Evolutionary conservation across 1,140 invertebrate genomes (phyloP).

Genomic region (Thalassaphorura encarpata): DNA sequence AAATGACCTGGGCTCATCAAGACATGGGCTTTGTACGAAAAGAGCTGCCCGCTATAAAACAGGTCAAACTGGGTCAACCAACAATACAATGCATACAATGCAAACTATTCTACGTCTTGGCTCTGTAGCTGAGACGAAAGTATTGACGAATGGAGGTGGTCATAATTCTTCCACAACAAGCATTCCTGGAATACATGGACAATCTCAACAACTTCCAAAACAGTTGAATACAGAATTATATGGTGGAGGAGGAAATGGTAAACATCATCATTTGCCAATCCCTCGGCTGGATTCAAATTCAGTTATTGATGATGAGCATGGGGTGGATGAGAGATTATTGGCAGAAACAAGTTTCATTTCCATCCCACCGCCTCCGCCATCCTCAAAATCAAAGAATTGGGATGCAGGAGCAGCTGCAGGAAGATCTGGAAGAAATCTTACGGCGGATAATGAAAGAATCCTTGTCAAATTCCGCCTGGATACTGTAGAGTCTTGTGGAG

Average conservation of each 20-base stretch:
- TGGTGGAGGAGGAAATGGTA: no score
- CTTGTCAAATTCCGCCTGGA: no score
- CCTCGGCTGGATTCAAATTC: no score
- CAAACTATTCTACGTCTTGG: slow-evolving; percentile 29
- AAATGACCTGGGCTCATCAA: slow-evolving; percentile 1
- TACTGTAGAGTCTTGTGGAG: no score
- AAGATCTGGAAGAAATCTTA: no score
- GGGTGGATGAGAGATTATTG: not conserved
- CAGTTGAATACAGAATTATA: no score
- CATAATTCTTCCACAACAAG: no score
- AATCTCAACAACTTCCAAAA: no score
- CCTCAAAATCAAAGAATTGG: not conserved
- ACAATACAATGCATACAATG: slow-evolving; percentile 31
- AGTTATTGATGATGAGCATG: not conserved
- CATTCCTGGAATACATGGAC: no score
- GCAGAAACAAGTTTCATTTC: slow-evolving; percentile 26
- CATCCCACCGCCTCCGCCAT: not conserved
- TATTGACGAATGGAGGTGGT: slow-evolving; percentile 13
- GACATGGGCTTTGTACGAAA: slow-evolving; percentile 31
- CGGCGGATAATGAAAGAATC: no score
- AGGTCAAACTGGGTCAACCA: slow-evolving; percentile 22
- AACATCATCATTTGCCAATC: no score
- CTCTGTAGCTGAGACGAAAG: slow-evolving; percentile 24
- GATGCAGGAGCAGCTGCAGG: not conserved
- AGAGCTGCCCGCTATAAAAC: slow-evolving; percentile 23